Evolutionary conservation across 1,140 invertebrate species (phyloP).

Genomic region (Eubasilissa regina): DNA sequence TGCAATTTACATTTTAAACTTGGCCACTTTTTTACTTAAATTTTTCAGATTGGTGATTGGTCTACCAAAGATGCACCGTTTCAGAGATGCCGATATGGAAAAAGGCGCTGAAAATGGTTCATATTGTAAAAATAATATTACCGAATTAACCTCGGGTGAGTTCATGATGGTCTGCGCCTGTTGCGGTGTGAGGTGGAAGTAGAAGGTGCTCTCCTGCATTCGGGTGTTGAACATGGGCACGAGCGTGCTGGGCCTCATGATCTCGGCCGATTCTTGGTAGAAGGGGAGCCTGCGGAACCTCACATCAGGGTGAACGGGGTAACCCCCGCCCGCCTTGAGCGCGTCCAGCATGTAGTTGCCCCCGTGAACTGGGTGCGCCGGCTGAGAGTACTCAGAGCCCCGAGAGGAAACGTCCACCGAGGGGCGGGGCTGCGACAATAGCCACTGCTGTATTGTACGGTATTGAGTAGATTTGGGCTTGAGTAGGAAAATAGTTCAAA

Average conservation of each 20-base stretch:
- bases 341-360: conserved; percentile 38
- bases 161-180: conserved; percentile 85
- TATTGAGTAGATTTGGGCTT: conserved; percentile 9
- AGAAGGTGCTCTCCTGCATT: conserved; percentile 84
- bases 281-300: conserved; percentile 88
- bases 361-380: not conserved
- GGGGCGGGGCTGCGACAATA: conserved; percentile 9
- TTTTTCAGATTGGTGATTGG: too few species aligned
- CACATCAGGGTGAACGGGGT: conserved; percentile 88
- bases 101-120: too few species aligned
- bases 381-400: too few species aligned
- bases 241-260: conserved; percentile 83
- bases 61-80: too few species aligned
- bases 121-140: too few species aligned
- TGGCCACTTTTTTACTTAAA: too few species aligned
- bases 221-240: conserved; percentile 78
- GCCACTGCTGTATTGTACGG: conserved; percentile 25
- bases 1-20: too few species aligned
- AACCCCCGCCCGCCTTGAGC: conserved; percentile 43
- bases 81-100: too few species aligned
- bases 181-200: conserved; percentile 88
- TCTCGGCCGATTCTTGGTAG: conserved; percentile 85
- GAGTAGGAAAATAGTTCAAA: too few species aligned
- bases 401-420: not conserved
- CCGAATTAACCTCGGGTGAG: conserved; percentile 75